These are phyloP conservation scores for Chrysogorgia sp. DNA, from an alignment of 92 coral and sea anemone genomes.

Conservation along the genomic window DNA sequence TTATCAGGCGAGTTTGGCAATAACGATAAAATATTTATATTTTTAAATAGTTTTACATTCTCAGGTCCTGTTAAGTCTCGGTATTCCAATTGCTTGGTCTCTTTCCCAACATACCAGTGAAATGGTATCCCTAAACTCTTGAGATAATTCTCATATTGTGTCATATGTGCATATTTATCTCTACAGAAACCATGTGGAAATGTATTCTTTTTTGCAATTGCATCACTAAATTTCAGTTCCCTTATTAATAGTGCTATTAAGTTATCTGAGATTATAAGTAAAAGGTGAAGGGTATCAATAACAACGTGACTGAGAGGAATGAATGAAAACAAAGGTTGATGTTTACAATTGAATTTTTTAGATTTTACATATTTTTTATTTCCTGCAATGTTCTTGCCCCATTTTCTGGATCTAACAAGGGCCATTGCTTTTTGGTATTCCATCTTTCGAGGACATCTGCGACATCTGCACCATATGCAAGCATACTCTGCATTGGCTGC, in stretches of 20 bases:
- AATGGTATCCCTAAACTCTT: slow-evolving; percentile 50
- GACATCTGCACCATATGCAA: slow-evolving; percentile 72
- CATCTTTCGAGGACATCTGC: slow-evolving; percentile 32
- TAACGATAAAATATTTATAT: not conserved
- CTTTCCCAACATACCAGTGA: slow-evolving; percentile 50
- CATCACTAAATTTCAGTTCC: slow-evolving; percentile 57
- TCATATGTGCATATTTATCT: slow-evolving; percentile 63
- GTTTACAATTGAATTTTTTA: slow-evolving; percentile 44
- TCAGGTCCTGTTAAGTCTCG: slow-evolving; percentile 24
- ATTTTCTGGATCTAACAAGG: slow-evolving; percentile 40
- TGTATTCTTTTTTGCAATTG: slow-evolving; percentile 37
- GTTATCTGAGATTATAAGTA: slow-evolving; percentile 58
- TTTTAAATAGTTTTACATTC: slow-evolving; percentile 18
- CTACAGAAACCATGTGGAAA: slow-evolving; percentile 44
- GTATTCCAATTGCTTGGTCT: slow-evolving; percentile 60
- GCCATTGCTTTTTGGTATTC: slow-evolving; percentile 56
- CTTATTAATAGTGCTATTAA: slow-evolving; percentile 58
- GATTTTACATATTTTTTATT: slow-evolving; percentile 42
- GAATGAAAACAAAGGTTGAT: slow-evolving; percentile 53
- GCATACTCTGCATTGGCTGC: slow-evolving; percentile 66
- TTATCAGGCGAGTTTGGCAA: slow-evolving; percentile 21
- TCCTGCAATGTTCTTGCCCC: slow-evolving; percentile 61
- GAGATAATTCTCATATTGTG: slow-evolving; percentile 55
- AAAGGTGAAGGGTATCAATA: slow-evolving; percentile 61
- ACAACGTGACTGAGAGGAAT: slow-evolving; percentile 62